phyloP scores from a whole-genome alignment of 2,113 vertebrate genomes.

The Sclerurus mexicanus region DNA sequence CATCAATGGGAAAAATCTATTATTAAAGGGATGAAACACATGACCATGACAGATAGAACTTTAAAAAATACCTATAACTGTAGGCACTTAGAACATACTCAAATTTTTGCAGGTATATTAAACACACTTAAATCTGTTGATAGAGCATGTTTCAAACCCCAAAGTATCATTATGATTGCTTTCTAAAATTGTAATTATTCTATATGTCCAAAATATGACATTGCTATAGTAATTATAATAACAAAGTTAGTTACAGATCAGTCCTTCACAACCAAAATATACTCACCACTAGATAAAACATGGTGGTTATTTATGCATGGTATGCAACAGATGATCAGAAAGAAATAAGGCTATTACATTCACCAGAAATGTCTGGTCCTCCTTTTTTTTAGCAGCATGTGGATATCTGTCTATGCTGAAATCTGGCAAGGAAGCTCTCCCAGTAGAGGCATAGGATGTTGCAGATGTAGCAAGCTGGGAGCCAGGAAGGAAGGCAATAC shows the following conservation, averaged over 20 bases:
- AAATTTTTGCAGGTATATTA: not conserved
- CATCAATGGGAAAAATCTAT: not conserved
- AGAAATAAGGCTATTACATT: not conserved
- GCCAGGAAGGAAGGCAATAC: constrained; percentile 13
- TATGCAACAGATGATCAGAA: not conserved
- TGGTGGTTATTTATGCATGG: not conserved
- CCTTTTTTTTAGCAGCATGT: not conserved
- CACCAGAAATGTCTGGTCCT: not conserved
- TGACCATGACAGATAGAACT: not conserved
- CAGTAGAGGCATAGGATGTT: not conserved
- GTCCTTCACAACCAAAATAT: not conserved
- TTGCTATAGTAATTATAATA: not conserved
- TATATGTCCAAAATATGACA: not conserved
- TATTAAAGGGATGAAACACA: not conserved
- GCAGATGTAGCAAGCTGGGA: not conserved
- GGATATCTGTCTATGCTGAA: not conserved
- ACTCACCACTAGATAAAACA: not conserved
- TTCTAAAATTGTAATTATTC: not conserved
- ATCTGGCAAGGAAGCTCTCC: not conserved
- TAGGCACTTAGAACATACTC: not conserved
- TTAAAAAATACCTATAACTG: not conserved
- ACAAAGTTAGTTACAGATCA: not conserved
- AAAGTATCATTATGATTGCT: not conserved
- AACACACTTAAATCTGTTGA: not conserved
- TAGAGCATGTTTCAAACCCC: not conserved